Evolutionary conservation across 2,113 vertebrate species (phyloP).

Genomic region (Mus musculus): DNA sequence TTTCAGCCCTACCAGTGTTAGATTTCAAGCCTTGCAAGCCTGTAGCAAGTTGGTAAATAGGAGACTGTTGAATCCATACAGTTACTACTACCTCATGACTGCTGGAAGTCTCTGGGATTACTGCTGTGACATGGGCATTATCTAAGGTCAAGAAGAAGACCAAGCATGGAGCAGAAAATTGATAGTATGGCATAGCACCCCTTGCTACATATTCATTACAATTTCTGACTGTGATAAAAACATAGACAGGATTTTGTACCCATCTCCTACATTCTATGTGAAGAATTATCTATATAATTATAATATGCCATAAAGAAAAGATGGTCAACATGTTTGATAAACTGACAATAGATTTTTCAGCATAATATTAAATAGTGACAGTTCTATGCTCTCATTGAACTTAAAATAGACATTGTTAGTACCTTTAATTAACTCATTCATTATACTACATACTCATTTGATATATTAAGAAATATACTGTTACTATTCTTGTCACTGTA

Average conservation of each 20-base stretch:
- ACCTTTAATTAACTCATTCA: background rate
- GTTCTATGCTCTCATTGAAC: background rate
- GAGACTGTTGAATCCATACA: background rate
- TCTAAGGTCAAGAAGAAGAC: background rate
- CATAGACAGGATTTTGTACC: background rate
- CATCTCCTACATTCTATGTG: background rate
- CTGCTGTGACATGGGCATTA: background rate
- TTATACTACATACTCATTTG: background rate
- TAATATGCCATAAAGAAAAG: background rate
- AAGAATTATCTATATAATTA: background rate
- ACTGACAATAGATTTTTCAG: background rate
- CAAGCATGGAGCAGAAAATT: background rate
- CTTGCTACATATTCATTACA: background rate
- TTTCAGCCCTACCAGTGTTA: background rate
- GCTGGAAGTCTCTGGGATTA: accelerated
- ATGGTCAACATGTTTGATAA: background rate
- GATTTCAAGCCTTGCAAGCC: background rate
- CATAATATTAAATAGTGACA: background rate
- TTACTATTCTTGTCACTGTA: background rate
- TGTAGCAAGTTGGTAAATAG: background rate
- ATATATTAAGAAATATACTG: background rate
- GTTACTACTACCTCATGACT: background rate
- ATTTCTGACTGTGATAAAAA: background rate
- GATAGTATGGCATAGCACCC: background rate
- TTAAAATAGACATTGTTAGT: background rate